A percentile compares a stretch with the other conserved stretches of the same genome.
Evolutionary conservation across 2,797 vertebrate species (phyloP).

Genomic region (Lagodon rhomboides): DNA sequence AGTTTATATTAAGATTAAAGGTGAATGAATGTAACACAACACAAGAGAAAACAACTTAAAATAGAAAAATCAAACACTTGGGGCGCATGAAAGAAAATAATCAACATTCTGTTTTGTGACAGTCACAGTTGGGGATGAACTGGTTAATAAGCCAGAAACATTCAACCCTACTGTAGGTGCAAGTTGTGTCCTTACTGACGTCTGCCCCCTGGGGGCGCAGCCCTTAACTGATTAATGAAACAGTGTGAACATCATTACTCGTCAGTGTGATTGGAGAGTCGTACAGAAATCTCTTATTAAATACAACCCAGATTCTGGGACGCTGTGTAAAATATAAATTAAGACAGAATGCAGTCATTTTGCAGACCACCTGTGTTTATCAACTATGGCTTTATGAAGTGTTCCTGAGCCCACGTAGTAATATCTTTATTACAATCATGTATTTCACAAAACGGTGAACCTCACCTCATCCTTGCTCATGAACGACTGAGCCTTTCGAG

Average conservation of each 20-base stretch:
- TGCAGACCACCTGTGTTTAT: too few relatives aligned
- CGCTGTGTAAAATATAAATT: too few relatives aligned
- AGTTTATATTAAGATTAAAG: constrained; percentile 33
- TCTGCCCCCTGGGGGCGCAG: constrained; percentile 36
- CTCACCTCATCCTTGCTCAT: too few relatives aligned
- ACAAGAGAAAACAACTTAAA: constrained; percentile 24
- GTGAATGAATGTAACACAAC: constrained; percentile 44
- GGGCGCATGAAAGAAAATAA: constrained; percentile 26
- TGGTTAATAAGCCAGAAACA: constrained; percentile 42
- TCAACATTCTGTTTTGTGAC: constrained; percentile 16
- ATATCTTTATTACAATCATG: too few relatives aligned
- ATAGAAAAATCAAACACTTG: constrained; percentile 21
- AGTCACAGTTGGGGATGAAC: constrained; percentile 14
- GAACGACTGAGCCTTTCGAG: too few relatives aligned
- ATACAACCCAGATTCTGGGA: not conserved
- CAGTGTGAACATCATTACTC: constrained; percentile 64
- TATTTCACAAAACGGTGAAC: too few relatives aligned
- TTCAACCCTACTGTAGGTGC: constrained; percentile 20
- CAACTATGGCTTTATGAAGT: too few relatives aligned
- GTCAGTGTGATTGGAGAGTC: constrained; percentile 51
- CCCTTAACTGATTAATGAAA: constrained; percentile 52
- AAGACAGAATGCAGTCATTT: too few relatives aligned
- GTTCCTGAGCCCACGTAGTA: too few relatives aligned
- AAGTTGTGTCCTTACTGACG: constrained; percentile 34
- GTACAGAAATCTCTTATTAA: constrained; percentile 42